Base-by-base conservation (phyloP, 2,888 invertebrate genomes). In the Callinectes sapidus region DNA sequence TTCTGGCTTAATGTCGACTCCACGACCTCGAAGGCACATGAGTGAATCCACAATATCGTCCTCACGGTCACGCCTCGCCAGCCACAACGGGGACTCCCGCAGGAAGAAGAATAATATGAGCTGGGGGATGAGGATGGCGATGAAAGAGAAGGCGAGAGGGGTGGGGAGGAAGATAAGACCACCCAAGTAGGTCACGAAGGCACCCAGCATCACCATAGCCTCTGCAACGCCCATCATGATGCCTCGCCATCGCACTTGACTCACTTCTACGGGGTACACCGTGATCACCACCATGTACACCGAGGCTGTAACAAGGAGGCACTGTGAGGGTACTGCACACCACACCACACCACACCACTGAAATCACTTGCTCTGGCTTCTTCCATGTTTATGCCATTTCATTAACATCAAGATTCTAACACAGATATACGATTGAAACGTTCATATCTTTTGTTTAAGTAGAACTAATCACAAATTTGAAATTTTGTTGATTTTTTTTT, bases 21-120 rank as follows among this genome's bases (percentile, higher is more conserved):
- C 32, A 1, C 42, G 97, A 23, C 97, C 97, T 23, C 98, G 96
- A 32, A 98, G 96, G 97, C 98, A 98, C 88, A 97, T 96, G 35
- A 98, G 96, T 66, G 98, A 97, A 95, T 96, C 96, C 85, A 97
- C 96, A 0, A 96, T 96, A 94, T 98, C 98, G 94, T 97, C 97
- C 95, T 98, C 97, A 95, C 97, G 96, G 1, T 98, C 98, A 32
- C 85, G 66, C 28, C 90, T 28, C 5, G 92, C 90, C 61, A 92
- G 77, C 92, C 92, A 92, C 87, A 92, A 77, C 1, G 92, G 92
- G 6, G 92, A 77, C 54, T 92, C 92, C 16, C 90, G 54, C 77
- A 92, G 14, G 90, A 88, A 87, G 87, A 42, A 90, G 81, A 90
- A 88, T 3, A 71, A 71, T 2, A 92, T 35, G 77, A 90, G 39